phyloP scores from a whole-genome alignment of 1,140 invertebrate species.

The Cotesia chilonis region DNA sequence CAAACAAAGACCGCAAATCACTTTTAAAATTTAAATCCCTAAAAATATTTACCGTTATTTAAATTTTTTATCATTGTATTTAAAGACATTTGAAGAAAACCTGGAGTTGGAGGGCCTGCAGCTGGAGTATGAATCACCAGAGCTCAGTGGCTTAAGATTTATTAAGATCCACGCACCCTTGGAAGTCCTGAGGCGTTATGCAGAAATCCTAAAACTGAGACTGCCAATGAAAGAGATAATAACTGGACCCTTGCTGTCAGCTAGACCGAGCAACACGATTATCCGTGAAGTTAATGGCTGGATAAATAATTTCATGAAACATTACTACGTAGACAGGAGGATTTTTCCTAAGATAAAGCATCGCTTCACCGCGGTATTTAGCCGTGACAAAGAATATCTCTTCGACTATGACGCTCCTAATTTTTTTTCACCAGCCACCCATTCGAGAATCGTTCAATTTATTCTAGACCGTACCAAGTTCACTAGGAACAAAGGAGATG shows the following conservation, averaged over 20 bases:
- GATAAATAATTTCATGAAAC: constrained; percentile 69
- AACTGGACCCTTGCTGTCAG: constrained; percentile 67
- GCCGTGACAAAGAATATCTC: constrained; percentile 86
- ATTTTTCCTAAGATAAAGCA: constrained; percentile 78
- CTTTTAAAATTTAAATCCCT: neutral
- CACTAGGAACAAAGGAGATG: constrained; percentile 70
- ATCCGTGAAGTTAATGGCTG: constrained; percentile 70
- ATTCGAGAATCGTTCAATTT: constrained; percentile 90
- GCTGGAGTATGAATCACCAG: constrained; percentile 71
- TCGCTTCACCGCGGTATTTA: constrained; percentile 83
- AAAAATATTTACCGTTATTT: no score
- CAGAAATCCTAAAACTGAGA: constrained; percentile 92
- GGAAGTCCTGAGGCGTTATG: constrained; percentile 86
- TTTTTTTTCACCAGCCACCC: constrained; percentile 87
- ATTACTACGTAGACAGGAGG: constrained; percentile 72
- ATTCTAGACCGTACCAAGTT: constrained; percentile 89
- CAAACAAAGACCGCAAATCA: neutral
- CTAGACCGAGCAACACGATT: constrained; percentile 70
- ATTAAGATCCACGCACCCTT: constrained; percentile 88
- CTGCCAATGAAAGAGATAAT: constrained; percentile 93
- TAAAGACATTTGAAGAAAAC: constrained; percentile 72
- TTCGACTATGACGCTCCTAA: constrained; percentile 83
- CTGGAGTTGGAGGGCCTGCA: constrained; percentile 74
- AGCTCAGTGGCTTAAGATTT: constrained; percentile 72
- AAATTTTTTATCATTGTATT: neutral